phyloP scores from a whole-genome alignment of 1,140 invertebrate genomes.

The Bicyclus anynana region DNA sequence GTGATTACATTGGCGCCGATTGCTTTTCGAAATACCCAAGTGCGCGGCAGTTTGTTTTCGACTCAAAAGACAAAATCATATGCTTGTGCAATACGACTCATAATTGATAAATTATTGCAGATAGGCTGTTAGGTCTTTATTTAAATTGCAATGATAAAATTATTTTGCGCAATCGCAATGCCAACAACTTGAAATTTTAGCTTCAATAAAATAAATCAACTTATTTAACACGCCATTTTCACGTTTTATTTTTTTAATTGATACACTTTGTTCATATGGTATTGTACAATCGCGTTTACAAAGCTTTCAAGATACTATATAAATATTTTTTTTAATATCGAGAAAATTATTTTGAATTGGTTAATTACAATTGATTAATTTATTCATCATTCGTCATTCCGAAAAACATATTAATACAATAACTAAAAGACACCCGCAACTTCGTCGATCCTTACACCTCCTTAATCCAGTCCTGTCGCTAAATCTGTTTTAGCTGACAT shows the following conservation, averaged over 20 bases:
- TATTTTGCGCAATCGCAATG: constrained; percentile 14
- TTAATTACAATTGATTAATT: too few relatives aligned
- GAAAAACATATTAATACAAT: too few relatives aligned
- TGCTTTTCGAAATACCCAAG: constrained; percentile 33
- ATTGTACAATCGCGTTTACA: constrained; percentile 1
- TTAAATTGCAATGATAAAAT: constrained; percentile 19
- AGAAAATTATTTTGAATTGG: too few relatives aligned
- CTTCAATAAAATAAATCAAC: constrained; percentile 15
- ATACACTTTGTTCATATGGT: background rate
- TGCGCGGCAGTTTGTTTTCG: constrained; percentile 22
- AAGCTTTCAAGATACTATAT: background rate
- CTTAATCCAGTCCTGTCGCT: too few relatives aligned
- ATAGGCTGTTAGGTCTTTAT: constrained; percentile 21
- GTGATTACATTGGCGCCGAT: constrained; percentile 37
- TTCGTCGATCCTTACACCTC: too few relatives aligned
- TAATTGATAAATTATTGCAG: constrained; percentile 23
- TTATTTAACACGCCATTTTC: constrained; percentile 8
- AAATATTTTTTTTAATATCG: too few relatives aligned
- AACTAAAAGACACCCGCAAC: too few relatives aligned
- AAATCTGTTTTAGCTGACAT: too few relatives aligned
- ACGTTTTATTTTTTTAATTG: constrained; percentile 6
- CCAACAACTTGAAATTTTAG: constrained; percentile 10
- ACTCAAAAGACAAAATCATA: constrained; percentile 28
- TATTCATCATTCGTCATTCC: too few relatives aligned
- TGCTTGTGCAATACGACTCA: constrained; percentile 23